Evolutionary conservation across 2,888 invertebrate genomes (phyloP).

Genomic region (Trachelus iudaicus): DNA sequence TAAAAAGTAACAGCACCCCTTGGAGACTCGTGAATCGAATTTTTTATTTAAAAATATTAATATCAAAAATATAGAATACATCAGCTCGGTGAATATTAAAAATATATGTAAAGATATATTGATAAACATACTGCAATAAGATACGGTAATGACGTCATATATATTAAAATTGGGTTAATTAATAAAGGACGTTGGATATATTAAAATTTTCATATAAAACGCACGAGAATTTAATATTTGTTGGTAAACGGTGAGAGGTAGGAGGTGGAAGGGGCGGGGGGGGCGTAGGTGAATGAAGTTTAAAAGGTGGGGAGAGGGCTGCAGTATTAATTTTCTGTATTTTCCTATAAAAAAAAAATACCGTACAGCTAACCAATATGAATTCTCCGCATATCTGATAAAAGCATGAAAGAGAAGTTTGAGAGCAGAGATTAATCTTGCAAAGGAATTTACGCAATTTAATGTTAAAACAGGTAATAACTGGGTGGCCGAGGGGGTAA

Average conservation of each 20-base stretch:
- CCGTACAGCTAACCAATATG: not conserved
- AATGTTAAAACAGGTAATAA: not conserved
- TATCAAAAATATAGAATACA: not conserved
- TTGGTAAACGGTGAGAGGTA: not conserved
- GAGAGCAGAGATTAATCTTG: not conserved
- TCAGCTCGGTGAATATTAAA: not conserved
- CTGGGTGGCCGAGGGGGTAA: not conserved
- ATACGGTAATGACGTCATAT: not conserved
- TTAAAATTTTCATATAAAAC: not conserved
- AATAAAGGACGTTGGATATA: constrained; percentile 1
- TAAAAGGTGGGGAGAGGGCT: too few relatives aligned
- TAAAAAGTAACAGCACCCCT: not conserved
- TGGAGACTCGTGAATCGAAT: not conserved
- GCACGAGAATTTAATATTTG: not conserved
- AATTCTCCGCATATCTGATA: not conserved
- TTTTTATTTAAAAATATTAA: not conserved
- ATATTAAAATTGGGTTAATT: not conserved
- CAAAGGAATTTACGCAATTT: not conserved
- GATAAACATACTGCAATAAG: not conserved
- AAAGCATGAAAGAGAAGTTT: not conserved
- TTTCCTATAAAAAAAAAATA: not conserved
- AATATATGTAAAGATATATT: not conserved
- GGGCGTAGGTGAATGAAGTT: too few relatives aligned
- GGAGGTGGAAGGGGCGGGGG: not conserved
- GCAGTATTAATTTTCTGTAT: not conserved